Evolutionary conservation across 2,797 vertebrate species (phyloP).

Genomic region (Pyrocephalus nanus): DNA sequence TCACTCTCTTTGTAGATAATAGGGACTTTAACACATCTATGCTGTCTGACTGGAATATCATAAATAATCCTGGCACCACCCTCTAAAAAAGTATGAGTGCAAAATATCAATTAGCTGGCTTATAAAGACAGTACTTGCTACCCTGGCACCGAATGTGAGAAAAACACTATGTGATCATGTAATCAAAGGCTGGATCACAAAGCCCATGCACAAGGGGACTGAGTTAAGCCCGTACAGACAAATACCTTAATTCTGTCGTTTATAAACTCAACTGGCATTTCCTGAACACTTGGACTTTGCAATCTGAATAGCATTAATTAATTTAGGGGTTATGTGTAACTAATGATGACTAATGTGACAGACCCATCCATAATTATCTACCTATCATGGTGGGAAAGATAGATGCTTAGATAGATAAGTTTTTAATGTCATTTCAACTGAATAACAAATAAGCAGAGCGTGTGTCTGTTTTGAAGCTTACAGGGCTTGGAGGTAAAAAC

Average conservation of each 20-base stretch:
- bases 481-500: not conserved
- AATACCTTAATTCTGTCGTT: slow-evolving; percentile 14
- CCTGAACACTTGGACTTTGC: slow-evolving; percentile 1
- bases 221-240: slow-evolving; percentile 1
- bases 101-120: not conserved
- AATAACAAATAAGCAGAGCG: not conserved
- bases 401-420: not conserved
- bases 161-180: not conserved
- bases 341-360: not conserved
- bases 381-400: not conserved
- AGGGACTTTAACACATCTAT: not conserved
- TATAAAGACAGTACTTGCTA: not conserved
- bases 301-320: slow-evolving; percentile 30
- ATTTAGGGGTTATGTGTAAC: not conserved
- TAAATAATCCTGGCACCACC: not conserved
- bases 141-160: not conserved
- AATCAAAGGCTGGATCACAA: slow-evolving; percentile 22
- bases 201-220: not conserved
- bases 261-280: slow-evolving; percentile 14
- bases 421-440: not conserved
- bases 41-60: not conserved
- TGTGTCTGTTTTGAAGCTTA: not conserved
- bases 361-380: not conserved
- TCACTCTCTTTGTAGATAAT: not conserved
- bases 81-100: not conserved